Evolutionary conservation across 2,797 vertebrate species (phyloP).

Genomic region (Acipenser oxyrinchus): DNA sequence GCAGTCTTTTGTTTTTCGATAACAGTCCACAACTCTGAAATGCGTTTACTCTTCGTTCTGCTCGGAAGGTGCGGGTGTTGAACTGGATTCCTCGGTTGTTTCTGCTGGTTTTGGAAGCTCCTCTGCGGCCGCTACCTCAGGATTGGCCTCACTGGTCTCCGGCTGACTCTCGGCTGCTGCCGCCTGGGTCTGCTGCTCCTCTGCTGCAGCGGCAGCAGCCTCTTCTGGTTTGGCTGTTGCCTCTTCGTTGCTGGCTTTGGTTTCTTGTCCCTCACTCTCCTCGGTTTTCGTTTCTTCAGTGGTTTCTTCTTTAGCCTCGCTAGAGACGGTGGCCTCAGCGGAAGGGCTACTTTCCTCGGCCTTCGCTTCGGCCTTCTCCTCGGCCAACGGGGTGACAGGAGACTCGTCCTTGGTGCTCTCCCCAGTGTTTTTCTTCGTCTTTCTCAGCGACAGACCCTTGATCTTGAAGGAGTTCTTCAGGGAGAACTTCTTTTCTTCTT

Average conservation of each 20-base stretch:
- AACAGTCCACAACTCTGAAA: constrained; percentile 62
- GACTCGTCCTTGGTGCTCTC: constrained; percentile 54
- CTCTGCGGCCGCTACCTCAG: constrained; percentile 39
- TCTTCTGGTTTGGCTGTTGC: constrained; percentile 46
- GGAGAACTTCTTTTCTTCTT: constrained; percentile 95
- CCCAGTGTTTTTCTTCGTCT: constrained; percentile 75
- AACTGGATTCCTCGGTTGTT: constrained; percentile 54
- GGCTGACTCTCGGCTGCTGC: constrained; percentile 24
- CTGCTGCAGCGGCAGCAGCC: constrained; percentile 6
- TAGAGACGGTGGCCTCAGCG: constrained; percentile 33
- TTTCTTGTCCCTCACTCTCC: constrained; percentile 42
- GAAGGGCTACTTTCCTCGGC: constrained; percentile 52
- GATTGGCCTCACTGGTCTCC: background rate
- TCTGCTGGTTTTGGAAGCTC: constrained; percentile 68
- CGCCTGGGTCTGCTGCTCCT: constrained; percentile 54
- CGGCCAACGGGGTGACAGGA: constrained; percentile 26
- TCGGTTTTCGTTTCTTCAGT: constrained; percentile 41
- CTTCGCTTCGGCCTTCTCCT: constrained; percentile 37
- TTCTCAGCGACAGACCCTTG: constrained; percentile 84
- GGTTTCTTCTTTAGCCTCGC: constrained; percentile 33
- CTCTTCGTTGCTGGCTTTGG: constrained; percentile 45
- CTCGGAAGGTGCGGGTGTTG: constrained; percentile 50
- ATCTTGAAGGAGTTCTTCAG: constrained; percentile 89
- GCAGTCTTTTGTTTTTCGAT: constrained; percentile 62
- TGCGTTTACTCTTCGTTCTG: constrained; percentile 82